phyloP scores from a whole-genome alignment of 2,888 invertebrate species.

The Dryococelus australis region DNA sequence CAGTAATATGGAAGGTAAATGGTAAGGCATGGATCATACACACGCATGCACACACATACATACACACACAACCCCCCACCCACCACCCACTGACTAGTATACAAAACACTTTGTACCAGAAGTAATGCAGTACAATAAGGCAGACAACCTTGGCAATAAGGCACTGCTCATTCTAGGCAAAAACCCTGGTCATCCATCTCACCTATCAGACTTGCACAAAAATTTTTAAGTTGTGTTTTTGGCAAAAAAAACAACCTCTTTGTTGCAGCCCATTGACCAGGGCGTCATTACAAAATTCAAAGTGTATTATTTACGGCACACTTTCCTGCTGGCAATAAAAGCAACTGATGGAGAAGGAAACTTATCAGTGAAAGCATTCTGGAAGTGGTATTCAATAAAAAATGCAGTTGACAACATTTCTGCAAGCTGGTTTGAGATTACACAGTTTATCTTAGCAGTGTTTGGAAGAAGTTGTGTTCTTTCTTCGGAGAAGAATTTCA shows the following conservation, averaged over 20 bases:
- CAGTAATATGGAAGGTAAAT: constrained; percentile 51
- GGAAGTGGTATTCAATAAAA: background rate
- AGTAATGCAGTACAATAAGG: constrained; percentile 51
- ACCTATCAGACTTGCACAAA: constrained; percentile 43
- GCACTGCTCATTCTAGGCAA: constrained; percentile 52
- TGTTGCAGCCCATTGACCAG: constrained; percentile 52
- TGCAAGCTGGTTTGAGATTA: background rate
- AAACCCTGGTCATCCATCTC: constrained; percentile 49
- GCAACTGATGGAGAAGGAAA: background rate
- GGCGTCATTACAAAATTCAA: constrained; percentile 51
- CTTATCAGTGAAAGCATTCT: background rate
- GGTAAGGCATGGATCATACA: constrained; percentile 48
- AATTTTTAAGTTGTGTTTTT: constrained; percentile 46
- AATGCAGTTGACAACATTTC: background rate
- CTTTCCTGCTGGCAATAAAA: background rate
- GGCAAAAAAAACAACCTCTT: constrained; percentile 50
- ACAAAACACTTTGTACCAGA: constrained; percentile 46
- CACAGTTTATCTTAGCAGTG: background rate
- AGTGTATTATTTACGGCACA: constrained; percentile 20
- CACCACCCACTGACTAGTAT: constrained; percentile 37
- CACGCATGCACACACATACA: too few relatives aligned
- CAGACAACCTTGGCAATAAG: constrained; percentile 43
- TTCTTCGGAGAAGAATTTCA: background rate
- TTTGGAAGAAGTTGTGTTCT: background rate
- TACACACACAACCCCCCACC: too few relatives aligned